These are phyloP conservation scores for Mormyrus hasselquistii DNA, from an alignment of 2,797 vertebrate species.

Conservation along the genomic window DNA sequence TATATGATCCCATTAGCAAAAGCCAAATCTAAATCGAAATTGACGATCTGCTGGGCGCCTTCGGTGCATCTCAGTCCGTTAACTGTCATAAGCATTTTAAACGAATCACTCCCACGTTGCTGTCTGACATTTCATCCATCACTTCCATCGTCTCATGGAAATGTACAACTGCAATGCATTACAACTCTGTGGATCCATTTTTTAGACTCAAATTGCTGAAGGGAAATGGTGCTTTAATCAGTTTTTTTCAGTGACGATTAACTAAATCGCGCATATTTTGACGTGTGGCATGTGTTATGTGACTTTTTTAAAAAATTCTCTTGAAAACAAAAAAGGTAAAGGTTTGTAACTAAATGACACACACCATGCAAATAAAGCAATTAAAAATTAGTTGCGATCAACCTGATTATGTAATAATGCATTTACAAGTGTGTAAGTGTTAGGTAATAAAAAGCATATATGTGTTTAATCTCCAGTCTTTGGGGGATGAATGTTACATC, in stretches of 20 bases:
- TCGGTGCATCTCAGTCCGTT: constrained; percentile 75
- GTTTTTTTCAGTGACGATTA: constrained; percentile 46
- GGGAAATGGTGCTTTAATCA: constrained; percentile 62
- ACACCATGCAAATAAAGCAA: not conserved
- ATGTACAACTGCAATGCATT: constrained; percentile 55
- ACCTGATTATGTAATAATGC: not conserved
- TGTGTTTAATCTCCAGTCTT: not conserved
- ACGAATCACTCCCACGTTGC: constrained; percentile 84
- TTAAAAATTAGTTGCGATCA: not conserved
- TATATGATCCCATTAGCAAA: constrained; percentile 85
- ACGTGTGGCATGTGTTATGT: constrained; percentile 32
- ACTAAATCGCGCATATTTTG: constrained; percentile 45
- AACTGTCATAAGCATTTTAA: constrained; percentile 91
- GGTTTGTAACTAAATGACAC: not conserved
- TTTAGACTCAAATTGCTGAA: constrained; percentile 65
- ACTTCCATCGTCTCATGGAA: constrained; percentile 69
- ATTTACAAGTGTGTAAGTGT: not conserved
- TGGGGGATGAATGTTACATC: not conserved
- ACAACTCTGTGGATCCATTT: constrained; percentile 69
- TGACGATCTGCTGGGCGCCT: constrained; percentile 85
- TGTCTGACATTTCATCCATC: constrained; percentile 81
- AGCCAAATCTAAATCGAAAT: constrained; percentile 92
- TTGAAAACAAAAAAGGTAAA: not conserved
- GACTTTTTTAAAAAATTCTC: constrained; percentile 23
- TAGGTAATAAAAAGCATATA: not conserved